Evolutionary conservation across 2,113 vertebrate species (phyloP).

Genomic region (Caretta caretta): DNA sequence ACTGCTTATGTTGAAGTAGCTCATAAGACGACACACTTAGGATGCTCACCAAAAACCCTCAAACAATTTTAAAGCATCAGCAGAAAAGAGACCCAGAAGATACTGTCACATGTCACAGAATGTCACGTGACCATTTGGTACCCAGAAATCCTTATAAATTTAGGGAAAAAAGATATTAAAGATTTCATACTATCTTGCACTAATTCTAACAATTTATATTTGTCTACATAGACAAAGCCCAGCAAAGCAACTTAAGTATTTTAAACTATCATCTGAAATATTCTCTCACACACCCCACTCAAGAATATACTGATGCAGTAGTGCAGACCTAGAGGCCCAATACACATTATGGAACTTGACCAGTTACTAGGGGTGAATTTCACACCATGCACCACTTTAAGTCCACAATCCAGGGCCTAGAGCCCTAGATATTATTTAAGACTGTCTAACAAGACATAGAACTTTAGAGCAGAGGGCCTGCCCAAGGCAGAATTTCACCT

Average conservation of each 20-base stretch:
- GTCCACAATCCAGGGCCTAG: background rate
- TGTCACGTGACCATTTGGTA: background rate
- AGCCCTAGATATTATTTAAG: background rate
- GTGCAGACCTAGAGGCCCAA: background rate
- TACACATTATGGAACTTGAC: background rate
- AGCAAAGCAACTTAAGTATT: background rate
- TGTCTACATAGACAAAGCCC: fast-evolving
- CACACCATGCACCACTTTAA: background rate
- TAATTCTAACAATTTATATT: background rate
- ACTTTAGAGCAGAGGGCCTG: background rate
- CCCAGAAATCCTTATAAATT: background rate
- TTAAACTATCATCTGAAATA: background rate
- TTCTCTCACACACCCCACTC: background rate
- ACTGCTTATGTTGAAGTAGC: background rate
- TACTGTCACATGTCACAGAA: background rate
- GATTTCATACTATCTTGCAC: background rate
- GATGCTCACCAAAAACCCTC: background rate
- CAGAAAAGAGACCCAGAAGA: background rate
- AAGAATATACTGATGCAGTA: background rate
- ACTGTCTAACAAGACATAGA: fast-evolving
- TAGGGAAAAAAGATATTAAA: background rate
- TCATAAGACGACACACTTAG: background rate
- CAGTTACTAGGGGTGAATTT: background rate
- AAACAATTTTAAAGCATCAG: background rate
- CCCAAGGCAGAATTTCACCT: background rate